Percentiles rank a stretch among this genome's conserved stretches.
phyloP scores from a whole-genome alignment of 2,797 vertebrate genomes.

The Sibirionetta formosa region DNA sequence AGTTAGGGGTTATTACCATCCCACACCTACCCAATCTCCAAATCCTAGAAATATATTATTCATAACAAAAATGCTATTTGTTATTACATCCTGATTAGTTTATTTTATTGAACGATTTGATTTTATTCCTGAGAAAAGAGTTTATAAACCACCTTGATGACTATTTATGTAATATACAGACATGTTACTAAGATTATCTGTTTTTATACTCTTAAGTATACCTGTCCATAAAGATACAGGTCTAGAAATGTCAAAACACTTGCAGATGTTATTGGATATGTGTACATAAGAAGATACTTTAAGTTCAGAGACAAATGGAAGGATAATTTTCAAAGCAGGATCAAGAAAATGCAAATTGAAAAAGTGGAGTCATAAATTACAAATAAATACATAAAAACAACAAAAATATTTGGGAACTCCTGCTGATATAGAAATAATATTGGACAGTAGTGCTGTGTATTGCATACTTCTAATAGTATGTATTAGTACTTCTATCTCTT shows the following conservation, averaged over 20 bases:
- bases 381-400: neutral
- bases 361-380: neutral
- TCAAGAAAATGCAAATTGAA: neutral
- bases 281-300: neutral
- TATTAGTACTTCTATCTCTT: neutral
- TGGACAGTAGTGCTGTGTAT: neutral
- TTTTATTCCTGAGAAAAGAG: neutral
- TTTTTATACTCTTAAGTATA: neutral
- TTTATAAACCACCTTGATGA: neutral
- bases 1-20: neutral
- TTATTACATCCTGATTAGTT: neutral
- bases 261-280: fast-evolving
- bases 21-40: neutral
- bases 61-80: neutral
- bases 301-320: neutral
- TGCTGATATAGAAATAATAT: neutral
- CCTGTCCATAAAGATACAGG: neutral
- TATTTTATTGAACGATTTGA: neutral
- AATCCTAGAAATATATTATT: neutral
- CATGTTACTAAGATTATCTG: neutral
- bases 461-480: neutral
- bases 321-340: fast-evolving
- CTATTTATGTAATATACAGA: neutral
- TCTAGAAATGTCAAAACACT: neutral
- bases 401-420: neutral